Evolutionary conservation across 2,797 vertebrate genomes (phyloP).

Genomic region (Xerus rutilus): DNA sequence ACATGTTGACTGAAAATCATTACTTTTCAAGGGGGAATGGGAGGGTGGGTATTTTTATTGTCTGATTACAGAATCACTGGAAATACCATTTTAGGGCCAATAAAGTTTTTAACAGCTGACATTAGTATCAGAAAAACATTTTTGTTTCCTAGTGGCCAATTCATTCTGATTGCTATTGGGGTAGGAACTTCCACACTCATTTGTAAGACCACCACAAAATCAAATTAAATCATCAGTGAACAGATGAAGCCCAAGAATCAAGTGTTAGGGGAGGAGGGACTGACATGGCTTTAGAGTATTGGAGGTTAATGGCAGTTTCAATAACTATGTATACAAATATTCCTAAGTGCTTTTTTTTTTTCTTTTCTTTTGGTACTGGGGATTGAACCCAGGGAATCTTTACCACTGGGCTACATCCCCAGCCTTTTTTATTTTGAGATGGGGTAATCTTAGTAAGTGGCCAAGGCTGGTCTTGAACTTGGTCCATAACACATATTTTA

Average conservation of each 20-base stretch:
- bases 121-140: slow-evolving; percentile 94
- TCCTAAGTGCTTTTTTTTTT: background rate
- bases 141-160: slow-evolving; percentile 91
- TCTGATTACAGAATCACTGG: slow-evolving; percentile 91
- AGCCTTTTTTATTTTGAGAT: too few species aligned
- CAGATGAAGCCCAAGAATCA: slow-evolving; percentile 95
- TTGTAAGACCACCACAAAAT: slow-evolving; percentile 94
- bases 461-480: background rate
- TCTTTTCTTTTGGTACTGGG: background rate
- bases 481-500: background rate
- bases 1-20: slow-evolving; percentile 92
- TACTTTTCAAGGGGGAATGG: slow-evolving; percentile 88
- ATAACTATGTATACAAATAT: slow-evolving; percentile 70
- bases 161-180: slow-evolving; percentile 95
- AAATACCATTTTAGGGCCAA: slow-evolving; percentile 92
- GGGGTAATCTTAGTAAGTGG: background rate
- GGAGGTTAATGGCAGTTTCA: slow-evolving; percentile 34
- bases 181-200: slow-evolving; percentile 95
- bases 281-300: background rate
- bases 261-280: slow-evolving; percentile 62
- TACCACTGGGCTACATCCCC: too few species aligned
- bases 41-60: slow-evolving; percentile 87
- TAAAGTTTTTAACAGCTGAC: slow-evolving; percentile 93
- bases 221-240: slow-evolving; percentile 96
- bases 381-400: too few species aligned